A percentile compares a stretch with the other conserved stretches of the same genome.
Conservation (phyloP, 2,797 vertebrate genomes). For the Ciconia nigra region DNA sequence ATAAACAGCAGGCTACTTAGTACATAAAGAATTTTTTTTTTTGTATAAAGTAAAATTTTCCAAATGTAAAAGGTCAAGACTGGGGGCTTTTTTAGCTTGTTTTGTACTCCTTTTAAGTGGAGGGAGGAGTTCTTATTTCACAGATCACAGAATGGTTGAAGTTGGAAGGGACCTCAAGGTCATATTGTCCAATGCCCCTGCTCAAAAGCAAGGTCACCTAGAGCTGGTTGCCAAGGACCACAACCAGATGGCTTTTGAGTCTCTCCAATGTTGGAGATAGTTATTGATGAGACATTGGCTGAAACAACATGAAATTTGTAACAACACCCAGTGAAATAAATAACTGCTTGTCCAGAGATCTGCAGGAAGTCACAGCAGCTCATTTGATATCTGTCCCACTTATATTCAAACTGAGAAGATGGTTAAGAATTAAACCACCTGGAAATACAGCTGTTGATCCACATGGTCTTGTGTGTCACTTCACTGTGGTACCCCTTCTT, state of each 20-base stretch:
- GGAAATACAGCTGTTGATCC: background rate
- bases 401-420: background rate
- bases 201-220: background rate
- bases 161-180: background rate
- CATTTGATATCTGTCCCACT: background rate
- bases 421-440: background rate
- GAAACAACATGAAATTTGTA: background rate
- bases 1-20: background rate
- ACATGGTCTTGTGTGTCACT: fast-evolving
- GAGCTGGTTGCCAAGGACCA: background rate
- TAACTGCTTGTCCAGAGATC: background rate
- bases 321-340: background rate
- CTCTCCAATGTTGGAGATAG: background rate
- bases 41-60: background rate
- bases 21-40: background rate
- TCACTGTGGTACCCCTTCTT: background rate
- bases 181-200: background rate
- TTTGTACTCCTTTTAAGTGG: background rate
- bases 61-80: background rate
- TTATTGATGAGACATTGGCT: background rate
- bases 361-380: background rate
- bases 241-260: background rate
- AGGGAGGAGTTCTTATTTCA: background rate
- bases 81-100: background rate
- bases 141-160: background rate